Percentiles rank a stretch among this genome's conserved stretches.
Conservation (phyloP, 2,113 vertebrate genomes). For the Eolophus roseicapilla region DNA sequence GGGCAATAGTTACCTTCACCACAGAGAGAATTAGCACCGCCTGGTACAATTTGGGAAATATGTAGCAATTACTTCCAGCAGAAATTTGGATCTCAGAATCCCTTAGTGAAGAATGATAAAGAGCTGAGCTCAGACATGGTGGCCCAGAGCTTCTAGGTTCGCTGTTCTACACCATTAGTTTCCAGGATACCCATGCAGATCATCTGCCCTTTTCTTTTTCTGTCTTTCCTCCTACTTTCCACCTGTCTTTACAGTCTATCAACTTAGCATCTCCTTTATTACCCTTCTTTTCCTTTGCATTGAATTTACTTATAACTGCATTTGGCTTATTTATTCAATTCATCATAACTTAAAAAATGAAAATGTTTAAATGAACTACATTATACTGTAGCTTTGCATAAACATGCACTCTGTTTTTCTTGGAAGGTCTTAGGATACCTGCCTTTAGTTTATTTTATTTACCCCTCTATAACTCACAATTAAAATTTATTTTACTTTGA, state of each 20-base stretch:
- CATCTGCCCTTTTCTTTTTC: background rate
- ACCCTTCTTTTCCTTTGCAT: background rate
- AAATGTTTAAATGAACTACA: background rate
- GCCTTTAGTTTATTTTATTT: background rate
- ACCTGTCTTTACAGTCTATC: background rate
- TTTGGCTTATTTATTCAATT: background rate
- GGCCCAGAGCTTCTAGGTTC: background rate
- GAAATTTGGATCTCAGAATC: background rate
- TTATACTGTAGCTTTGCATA: background rate
- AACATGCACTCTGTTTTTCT: background rate
- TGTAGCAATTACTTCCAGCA: background rate
- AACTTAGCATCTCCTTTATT: background rate
- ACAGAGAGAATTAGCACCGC: background rate
- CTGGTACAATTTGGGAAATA: slow-evolving; percentile 13
- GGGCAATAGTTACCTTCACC: background rate
- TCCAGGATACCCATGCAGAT: background rate
- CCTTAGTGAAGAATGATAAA: background rate
- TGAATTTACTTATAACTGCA: background rate
- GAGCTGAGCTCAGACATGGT: background rate
- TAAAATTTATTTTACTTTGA: background rate
- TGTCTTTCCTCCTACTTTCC: background rate
- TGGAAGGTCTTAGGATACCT: background rate
- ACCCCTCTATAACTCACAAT: background rate
- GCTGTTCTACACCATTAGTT: background rate
- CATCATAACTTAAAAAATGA: background rate